A percentile compares a stretch with the other conserved stretches of the same genome.
Conservation (phyloP, 2,113 vertebrate genomes). For the Notothenia coriiceps region DNA sequence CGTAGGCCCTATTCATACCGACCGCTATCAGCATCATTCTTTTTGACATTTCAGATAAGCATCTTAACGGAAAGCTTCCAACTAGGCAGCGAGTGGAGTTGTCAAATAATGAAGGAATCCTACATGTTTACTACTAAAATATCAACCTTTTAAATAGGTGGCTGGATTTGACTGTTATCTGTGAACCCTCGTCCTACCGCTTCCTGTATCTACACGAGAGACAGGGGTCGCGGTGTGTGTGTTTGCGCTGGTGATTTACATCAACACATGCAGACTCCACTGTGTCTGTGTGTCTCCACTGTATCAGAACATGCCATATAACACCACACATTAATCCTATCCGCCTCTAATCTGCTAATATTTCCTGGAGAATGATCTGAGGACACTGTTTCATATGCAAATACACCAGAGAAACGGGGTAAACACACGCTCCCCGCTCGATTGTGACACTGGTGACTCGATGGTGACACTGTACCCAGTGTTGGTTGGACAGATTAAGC, state of each 20-base stretch:
- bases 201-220: conserved; percentile 53
- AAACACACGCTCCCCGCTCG: conserved; percentile 69
- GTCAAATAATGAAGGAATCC: conserved; percentile 79
- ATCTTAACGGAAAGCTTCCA: conserved; percentile 78
- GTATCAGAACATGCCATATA: conserved; percentile 47
- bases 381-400: conserved; percentile 79
- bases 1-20: conserved; percentile 76
- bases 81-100: conserved; percentile 68
- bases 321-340: conserved; percentile 61
- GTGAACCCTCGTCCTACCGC: conserved; percentile 50
- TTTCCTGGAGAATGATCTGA: conserved; percentile 74
- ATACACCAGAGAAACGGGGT: conserved; percentile 64
- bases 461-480: conserved; percentile 2
- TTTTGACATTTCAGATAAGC: conserved; percentile 86
- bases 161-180: conserved; percentile 75
- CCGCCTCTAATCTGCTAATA: conserved; percentile 70
- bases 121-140: conserved; percentile 79
- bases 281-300: conserved; percentile 14
- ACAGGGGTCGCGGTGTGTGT: conserved; percentile 46
- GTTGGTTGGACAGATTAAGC: conserved; percentile 73
- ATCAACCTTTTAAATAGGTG: conserved; percentile 77
- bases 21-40: conserved; percentile 82
- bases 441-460: conserved; percentile 16
- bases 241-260: conserved; percentile 35
- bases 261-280: conserved; percentile 16